Percentiles rank a stretch among this genome's conserved stretches.
phyloP scores from a whole-genome alignment of 2,113 vertebrate species.

The Epinephelus lanceolatus region DNA sequence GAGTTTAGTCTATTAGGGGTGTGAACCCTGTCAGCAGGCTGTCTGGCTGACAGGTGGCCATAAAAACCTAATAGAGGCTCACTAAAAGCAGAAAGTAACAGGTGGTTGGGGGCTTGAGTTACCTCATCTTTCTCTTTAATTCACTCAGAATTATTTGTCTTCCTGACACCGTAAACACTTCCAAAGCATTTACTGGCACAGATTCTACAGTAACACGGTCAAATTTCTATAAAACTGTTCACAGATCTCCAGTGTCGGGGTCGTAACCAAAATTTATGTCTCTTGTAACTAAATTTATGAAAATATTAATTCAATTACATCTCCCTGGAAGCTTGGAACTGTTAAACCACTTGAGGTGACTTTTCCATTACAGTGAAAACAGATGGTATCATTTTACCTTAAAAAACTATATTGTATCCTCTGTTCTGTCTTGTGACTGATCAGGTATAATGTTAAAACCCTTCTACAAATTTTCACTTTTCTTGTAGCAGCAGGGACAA shows the following conservation, averaged over 20 bases:
- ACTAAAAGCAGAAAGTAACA: slow-evolving; percentile 67
- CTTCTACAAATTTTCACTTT: neutral
- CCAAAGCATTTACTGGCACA: slow-evolving; percentile 29
- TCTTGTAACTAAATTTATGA: slow-evolving; percentile 23
- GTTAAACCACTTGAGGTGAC: neutral
- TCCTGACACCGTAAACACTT: slow-evolving; percentile 56
- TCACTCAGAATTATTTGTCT: slow-evolving; percentile 47
- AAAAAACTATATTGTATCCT: neutral
- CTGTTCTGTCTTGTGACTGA: neutral
- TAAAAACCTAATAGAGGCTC: slow-evolving; percentile 62
- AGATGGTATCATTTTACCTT: neutral
- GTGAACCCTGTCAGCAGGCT: slow-evolving; percentile 60
- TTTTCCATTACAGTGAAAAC: neutral
- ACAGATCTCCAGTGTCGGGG: neutral
- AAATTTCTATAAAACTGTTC: slow-evolving; percentile 19
- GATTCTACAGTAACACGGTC: slow-evolving; percentile 27
- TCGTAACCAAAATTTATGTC: slow-evolving; percentile 3
- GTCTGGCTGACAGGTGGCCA: slow-evolving; percentile 69
- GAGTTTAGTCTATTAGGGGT: slow-evolving; percentile 39
- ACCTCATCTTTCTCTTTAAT: slow-evolving; percentile 60
- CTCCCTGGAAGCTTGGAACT: neutral
- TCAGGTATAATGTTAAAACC: neutral
- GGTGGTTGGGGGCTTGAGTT: slow-evolving; percentile 69
- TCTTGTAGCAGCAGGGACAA: neutral
- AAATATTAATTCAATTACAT: slow-evolving; percentile 19